phyloP scores from a whole-genome alignment of 2,888 invertebrate genomes.

The Chrysolina americana region DNA sequence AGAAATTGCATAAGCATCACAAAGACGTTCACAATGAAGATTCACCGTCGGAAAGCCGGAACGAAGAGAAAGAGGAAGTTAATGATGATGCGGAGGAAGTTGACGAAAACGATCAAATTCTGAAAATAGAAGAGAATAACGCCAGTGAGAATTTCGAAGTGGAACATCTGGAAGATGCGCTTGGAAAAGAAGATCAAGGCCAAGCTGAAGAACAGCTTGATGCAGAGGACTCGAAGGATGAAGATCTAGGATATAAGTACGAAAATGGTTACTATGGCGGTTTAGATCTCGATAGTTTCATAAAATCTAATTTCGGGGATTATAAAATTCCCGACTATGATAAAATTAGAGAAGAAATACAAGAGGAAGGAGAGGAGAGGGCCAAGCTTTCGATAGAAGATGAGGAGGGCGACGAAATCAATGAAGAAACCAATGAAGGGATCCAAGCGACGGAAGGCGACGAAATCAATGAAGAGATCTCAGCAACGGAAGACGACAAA shows the following conservation, averaged over 20 bases:
- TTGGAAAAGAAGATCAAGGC: slow-evolving; percentile 27
- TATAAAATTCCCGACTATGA: slow-evolving; percentile 38
- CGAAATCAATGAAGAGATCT: slow-evolving; percentile 46
- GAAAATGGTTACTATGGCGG: slow-evolving; percentile 42
- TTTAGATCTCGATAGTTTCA: slow-evolving; percentile 47
- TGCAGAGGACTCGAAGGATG: background rate
- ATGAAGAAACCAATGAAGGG: slow-evolving; percentile 27
- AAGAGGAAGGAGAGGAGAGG: slow-evolving; percentile 38
- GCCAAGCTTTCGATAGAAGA: background rate
- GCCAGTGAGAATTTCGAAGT: slow-evolving; percentile 47
- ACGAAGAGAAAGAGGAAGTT: slow-evolving; percentile 32
- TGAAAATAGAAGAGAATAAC: slow-evolving; percentile 40
- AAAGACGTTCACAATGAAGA: slow-evolving; percentile 40
- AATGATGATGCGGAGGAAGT: slow-evolving; percentile 34
- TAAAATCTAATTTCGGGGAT: slow-evolving; percentile 46
- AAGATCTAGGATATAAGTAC: slow-evolving; percentile 21
- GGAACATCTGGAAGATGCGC: slow-evolving; percentile 37
- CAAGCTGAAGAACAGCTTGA: slow-evolving; percentile 20
- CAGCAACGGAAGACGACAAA: too few relatives aligned
- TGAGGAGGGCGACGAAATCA: slow-evolving; percentile 13
- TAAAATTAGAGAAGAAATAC: slow-evolving; percentile 43
- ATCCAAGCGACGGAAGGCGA: slow-evolving; percentile 14
- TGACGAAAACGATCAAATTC: slow-evolving; percentile 30
- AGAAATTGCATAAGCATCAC: slow-evolving; percentile 30
- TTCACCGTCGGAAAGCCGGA: slow-evolving; percentile 32